Conservation (phyloP, 2,888 invertebrate genomes). For the Neoascia interrupta region DNA sequence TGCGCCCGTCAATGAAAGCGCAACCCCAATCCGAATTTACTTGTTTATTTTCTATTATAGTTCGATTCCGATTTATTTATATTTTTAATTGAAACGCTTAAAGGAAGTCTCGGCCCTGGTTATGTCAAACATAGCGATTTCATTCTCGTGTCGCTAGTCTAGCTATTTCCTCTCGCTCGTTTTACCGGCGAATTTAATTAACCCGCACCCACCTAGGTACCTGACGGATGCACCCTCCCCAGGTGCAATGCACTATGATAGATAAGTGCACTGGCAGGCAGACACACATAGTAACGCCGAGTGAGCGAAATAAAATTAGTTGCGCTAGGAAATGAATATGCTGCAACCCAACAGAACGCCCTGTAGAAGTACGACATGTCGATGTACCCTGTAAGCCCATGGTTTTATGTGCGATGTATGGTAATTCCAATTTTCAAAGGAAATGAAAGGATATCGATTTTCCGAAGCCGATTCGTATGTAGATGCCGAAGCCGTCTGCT, state of each 20-base stretch:
- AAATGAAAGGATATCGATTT: slow-evolving; percentile 61
- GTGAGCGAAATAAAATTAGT: slow-evolving; percentile 56
- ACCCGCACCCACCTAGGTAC: slow-evolving; percentile 15
- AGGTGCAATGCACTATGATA: slow-evolving; percentile 59
- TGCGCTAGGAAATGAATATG: slow-evolving; percentile 48
- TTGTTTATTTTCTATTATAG: slow-evolving; percentile 10
- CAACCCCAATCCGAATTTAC: slow-evolving; percentile 32
- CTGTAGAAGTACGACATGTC: slow-evolving; percentile 42
- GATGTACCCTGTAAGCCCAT: slow-evolving; percentile 53
- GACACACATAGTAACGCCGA: slow-evolving; percentile 47
- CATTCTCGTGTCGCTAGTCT: slow-evolving; percentile 14
- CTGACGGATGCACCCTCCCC: slow-evolving; percentile 12
- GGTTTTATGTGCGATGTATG: slow-evolving; percentile 38
- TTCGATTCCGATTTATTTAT: neutral
- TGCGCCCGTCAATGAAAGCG: slow-evolving; percentile 39
- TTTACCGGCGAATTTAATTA: slow-evolving; percentile 59
- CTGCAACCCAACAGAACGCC: slow-evolving; percentile 52
- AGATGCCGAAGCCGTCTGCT: slow-evolving; percentile 24
- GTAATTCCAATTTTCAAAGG: slow-evolving; percentile 36
- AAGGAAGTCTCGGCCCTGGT: slow-evolving; percentile 61
- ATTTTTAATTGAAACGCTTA: slow-evolving; percentile 17
- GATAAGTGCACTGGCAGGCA: slow-evolving; percentile 24
- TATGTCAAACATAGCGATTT: slow-evolving; percentile 63
- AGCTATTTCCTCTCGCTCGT: slow-evolving; percentile 26
- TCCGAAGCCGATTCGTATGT: neutral